Base-by-base conservation (phyloP, 2,888 invertebrate species). In the Himalopsyche kuldschensis region DNA sequence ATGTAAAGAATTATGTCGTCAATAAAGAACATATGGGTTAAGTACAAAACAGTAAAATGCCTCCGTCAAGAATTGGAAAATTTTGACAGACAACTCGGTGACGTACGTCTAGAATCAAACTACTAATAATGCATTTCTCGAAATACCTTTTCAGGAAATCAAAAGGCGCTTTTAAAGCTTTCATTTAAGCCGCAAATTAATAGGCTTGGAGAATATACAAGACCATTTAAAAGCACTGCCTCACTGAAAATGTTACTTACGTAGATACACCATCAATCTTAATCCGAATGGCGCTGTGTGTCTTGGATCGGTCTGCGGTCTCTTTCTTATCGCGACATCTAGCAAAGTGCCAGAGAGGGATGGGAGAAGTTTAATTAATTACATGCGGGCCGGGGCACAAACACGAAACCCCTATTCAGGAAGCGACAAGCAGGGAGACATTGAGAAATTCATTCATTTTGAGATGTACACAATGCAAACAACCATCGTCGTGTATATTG, bases 361-460 rank as follows among this genome's bases (percentile, higher is more conserved):
- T 17, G 35, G 8, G 55, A 48, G 35, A 81, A 47, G 46, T 84
- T 79, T 82, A 84, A 84, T 84, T 84, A 84, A 84, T 84, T 84
- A 80, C 77, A 79, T 77, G 79, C 82, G 84, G 82, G 80, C 79
- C 27, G 17, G 32, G 82, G 82, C 78, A 78, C 84, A 82, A 84
- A 81, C 81, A 75, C 32, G 80, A 27, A 80, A 47, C 81, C 77
- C 55, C 48, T 75, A 75, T 55, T 55, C 55, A 55, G 55, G 55
- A 24, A 55, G 55, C n/a, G 55, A 55, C 55, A 55, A 20, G 24
- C 75, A 31, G 31, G 5, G 32, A 32, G 75, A 75, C 32, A 75
- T 75, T 75, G 75, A 75, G 75, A 31, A 31, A 32, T 75, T 75
- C 75, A 75, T 75, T 75, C 75, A 75, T 75, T 75, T 75, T 75